A percentile compares a stretch with the other conserved stretches of the same genome.
Conservation (phyloP, 1,140 invertebrate species). For the Berghia stephanieae region DNA sequence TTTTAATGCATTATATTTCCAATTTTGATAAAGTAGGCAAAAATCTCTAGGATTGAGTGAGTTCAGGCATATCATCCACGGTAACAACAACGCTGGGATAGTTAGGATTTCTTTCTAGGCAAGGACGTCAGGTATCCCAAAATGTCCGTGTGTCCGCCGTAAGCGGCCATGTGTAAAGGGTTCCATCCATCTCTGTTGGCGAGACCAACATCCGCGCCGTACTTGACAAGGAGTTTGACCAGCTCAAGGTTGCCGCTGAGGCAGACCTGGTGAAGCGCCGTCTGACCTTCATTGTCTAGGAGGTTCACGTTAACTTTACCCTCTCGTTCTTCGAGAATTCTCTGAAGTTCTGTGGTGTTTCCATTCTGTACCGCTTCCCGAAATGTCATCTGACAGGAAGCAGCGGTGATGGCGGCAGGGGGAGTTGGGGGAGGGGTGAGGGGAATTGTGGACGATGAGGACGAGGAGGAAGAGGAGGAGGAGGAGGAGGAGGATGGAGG, state of each 20-base stretch:
- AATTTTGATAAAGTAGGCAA: no score
- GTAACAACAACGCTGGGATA: no score
- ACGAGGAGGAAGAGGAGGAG: background rate
- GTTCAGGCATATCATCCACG: no score
- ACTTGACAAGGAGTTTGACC: slow-evolving; percentile 69
- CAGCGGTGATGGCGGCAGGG: background rate
- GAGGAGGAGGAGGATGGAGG: background rate
- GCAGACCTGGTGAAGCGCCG: slow-evolving; percentile 69
- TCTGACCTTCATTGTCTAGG: slow-evolving; percentile 69
- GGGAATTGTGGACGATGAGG: background rate
- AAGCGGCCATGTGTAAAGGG: slow-evolving; percentile 70
- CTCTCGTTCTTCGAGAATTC: slow-evolving; percentile 63
- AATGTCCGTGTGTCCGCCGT: slow-evolving; percentile 69
- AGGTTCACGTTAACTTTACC: slow-evolving; percentile 67
- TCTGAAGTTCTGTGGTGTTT: slow-evolving; percentile 61
- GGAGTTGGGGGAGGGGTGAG: background rate
- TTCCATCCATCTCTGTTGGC: slow-evolving; percentile 70
- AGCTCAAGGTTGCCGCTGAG: slow-evolving; percentile 70
- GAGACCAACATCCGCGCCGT: slow-evolving; percentile 69
- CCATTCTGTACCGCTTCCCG: slow-evolving; percentile 64
- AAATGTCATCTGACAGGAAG: slow-evolving; percentile 61
- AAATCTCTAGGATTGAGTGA: no score
- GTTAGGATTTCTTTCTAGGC: no score
- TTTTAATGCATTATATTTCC: no score
- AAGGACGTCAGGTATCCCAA: no score